Percentiles rank a stretch among this genome's conserved stretches.
phyloP scores from a whole-genome alignment of 2,888 invertebrate species.

The Leucophenga montana region DNA sequence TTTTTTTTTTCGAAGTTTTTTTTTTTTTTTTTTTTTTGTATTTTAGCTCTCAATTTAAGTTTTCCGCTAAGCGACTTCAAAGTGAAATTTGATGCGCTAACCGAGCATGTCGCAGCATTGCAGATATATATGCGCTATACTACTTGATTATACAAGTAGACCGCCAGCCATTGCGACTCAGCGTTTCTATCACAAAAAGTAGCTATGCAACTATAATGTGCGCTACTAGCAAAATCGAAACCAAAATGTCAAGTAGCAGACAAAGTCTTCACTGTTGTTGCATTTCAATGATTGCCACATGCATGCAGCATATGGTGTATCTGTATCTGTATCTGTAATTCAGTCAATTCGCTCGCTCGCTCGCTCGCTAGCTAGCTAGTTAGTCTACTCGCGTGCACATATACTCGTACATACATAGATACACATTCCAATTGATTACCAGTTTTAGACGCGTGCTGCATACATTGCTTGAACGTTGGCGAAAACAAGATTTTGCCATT shows the following conservation, averaged over 20 bases:
- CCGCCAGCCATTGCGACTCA: too few species aligned
- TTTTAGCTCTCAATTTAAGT: background rate
- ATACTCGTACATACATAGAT: too few species aligned
- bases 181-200: background rate
- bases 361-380: background rate
- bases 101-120: slow-evolving; percentile 34
- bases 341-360: too few species aligned
- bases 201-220: background rate
- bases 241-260: background rate
- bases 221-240: too few species aligned
- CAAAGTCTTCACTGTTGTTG: background rate
- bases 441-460: slow-evolving; percentile 27
- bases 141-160: too few species aligned
- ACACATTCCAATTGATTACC: slow-evolving; percentile 20
- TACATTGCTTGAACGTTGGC: slow-evolving; percentile 10
- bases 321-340: background rate
- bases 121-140: background rate
- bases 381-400: background rate
- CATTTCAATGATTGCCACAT: slow-evolving; percentile 10
- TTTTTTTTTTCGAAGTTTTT: background rate
- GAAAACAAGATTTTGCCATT: slow-evolving; percentile 19
- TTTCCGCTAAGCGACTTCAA: slow-evolving; percentile 17
- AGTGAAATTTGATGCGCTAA: slow-evolving; percentile 37
- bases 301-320: too few species aligned
- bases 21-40: background rate